Evolutionary conservation across 2,113 vertebrate genomes (phyloP).

Genomic region (Tetraodon nigroviridis): DNA sequence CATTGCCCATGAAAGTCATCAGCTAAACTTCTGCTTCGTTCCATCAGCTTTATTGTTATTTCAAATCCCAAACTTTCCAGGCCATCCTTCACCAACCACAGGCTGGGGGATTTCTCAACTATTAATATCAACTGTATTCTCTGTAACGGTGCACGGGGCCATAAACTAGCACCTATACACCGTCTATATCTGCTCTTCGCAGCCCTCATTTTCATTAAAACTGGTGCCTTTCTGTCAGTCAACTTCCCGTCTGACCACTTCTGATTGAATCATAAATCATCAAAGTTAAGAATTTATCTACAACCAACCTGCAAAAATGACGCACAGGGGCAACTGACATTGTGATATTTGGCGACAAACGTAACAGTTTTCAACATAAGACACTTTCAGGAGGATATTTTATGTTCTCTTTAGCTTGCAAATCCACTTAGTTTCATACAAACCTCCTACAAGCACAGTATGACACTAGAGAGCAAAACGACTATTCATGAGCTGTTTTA

Average conservation of each 20-base stretch:
- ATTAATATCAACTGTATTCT: slow-evolving; percentile 11
- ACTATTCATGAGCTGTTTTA: neutral
- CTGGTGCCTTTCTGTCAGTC: slow-evolving; percentile 25
- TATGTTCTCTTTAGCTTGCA: no score
- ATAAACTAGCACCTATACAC: slow-evolving; percentile 14
- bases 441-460: no score
- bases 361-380: no score
- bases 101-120: slow-evolving; percentile 41
- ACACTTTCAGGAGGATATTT: no score
- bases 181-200: slow-evolving; percentile 20
- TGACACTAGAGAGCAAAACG: no score
- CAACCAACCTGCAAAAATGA: slow-evolving; percentile 41
- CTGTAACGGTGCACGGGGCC: slow-evolving; percentile 3
- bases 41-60: slow-evolving; percentile 13
- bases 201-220: slow-evolving; percentile 36
- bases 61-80: slow-evolving; percentile 41
- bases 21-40: slow-evolving; percentile 20
- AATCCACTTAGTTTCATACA: no score
- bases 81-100: slow-evolving; percentile 24
- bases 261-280: slow-evolving; percentile 45
- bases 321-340: slow-evolving; percentile 38
- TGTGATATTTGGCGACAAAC: slow-evolving; percentile 40
- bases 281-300: slow-evolving; percentile 47
- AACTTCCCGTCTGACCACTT: slow-evolving; percentile 28
- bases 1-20: slow-evolving; percentile 22